Conservation (phyloP, 2,888 invertebrate species). For the Gymnosoma rotundatum region DNA sequence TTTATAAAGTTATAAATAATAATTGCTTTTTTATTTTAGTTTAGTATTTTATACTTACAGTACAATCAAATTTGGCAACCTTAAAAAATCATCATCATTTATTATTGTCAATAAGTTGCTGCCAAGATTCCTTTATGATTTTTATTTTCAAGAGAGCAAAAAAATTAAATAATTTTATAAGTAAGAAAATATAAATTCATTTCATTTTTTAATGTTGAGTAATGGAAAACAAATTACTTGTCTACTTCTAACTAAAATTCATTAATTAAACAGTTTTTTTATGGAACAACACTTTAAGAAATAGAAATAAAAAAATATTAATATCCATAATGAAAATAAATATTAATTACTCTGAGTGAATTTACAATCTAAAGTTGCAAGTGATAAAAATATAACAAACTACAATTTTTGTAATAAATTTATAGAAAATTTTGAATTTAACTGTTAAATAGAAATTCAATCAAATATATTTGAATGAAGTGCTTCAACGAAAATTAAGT, state of each 20-base stretch:
- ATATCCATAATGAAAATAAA: too few species aligned
- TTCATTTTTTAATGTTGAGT: conserved; percentile 15
- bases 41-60: conserved; percentile 86
- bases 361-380: too few species aligned
- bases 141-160: not conserved
- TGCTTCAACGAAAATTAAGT: too few species aligned
- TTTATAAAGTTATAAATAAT: not conserved
- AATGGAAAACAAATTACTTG: conserved; percentile 8
- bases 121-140: conserved; percentile 86
- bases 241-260: too few species aligned
- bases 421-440: too few species aligned
- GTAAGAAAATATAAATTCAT: conserved; percentile 2
- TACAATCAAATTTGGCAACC: conserved; percentile 88
- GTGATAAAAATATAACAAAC: too few species aligned
- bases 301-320: not conserved
- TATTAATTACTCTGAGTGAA: too few species aligned
- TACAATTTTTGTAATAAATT: too few species aligned
- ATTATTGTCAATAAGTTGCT: conserved; percentile 89
- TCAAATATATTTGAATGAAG: too few species aligned
- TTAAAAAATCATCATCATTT: conserved; percentile 87
- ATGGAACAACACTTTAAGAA: conserved; percentile 27
- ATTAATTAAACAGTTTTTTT: conserved; percentile 9
- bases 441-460: too few species aligned
- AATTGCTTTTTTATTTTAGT: not conserved
- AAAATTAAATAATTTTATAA: conserved; percentile 13